phyloP scores from a whole-genome alignment of 2,888 invertebrate species.

The Stenurella melanura region DNA sequence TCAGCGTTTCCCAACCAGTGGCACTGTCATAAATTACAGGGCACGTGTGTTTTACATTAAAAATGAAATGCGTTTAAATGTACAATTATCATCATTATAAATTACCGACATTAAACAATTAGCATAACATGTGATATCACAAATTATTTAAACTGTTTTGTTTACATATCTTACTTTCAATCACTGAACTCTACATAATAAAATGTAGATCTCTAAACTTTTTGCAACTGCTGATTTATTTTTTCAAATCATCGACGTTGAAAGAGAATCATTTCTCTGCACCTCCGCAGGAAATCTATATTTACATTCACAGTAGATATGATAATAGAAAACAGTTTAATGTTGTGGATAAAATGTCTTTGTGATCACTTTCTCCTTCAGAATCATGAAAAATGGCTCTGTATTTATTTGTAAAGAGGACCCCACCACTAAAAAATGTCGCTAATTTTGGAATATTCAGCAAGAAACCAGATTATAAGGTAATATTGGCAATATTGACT shows the following conservation, averaged over 20 bases:
- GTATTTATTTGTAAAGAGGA: conserved; percentile 21
- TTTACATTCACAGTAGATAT: conserved; percentile 12
- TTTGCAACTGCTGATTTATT: not conserved
- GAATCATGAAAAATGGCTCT: conserved; percentile 26
- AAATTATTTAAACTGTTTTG: not conserved
- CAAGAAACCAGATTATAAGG: conserved; percentile 54
- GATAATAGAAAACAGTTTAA: not conserved
- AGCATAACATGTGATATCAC: not conserved
- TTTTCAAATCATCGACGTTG: not conserved
- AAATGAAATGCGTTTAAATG: not conserved
- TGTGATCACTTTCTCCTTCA: not conserved
- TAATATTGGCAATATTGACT: conserved; percentile 34
- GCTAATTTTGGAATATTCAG: conserved; percentile 50
- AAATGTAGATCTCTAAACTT: not conserved
- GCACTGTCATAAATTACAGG: not conserved
- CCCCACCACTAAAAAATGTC: conserved; percentile 39
- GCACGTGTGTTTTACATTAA: not conserved
- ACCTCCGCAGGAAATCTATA: not conserved
- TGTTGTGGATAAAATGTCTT: not conserved
- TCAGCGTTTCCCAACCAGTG: conserved; percentile 30
- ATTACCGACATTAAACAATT: not conserved
- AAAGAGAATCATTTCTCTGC: not conserved
- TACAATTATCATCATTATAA: not conserved
- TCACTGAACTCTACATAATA: no score
- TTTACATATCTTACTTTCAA: no score